Base-by-base conservation (phyloP, 2,797 vertebrate species). In the Coreius guichenoti region DNA sequence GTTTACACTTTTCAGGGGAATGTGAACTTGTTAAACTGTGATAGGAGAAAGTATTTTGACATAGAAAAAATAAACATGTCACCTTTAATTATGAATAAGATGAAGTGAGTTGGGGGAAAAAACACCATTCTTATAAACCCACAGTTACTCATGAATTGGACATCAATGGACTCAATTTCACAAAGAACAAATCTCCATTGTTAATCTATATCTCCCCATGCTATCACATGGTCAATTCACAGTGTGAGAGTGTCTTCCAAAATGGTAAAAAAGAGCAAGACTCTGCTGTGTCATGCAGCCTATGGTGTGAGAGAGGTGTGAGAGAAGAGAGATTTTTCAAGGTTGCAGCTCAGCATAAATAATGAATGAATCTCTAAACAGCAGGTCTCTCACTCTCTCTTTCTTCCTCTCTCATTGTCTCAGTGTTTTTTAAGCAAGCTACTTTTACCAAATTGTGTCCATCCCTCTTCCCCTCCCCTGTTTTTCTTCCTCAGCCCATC, bases 341-440 rank as follows among this genome's bases (percentile, higher is more conserved):
- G 78, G 89, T 88, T 91, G 87, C 88, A 92, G 82, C 90, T 86
- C 16, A 73, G 84, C 87, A 89, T 91, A 86, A 92, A 92, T 93
- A 90, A 91, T 89, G 49, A 89, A 92, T 87, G 67, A 72, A 39
- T 77, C 83, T 88, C 81, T 83, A 90, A 90, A 90, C 77, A 88
- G 84, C 82, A 91, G 84, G 92, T 88, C 86, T 90, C 81, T 88
- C 88, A 85, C 88, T 84, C 87, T 69, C 17, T 36, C 39, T 26
- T 69, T 43, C 8, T 70, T 56, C 51, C 49, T 56, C 39, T 43
- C 12, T 21, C 14, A 19, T 73, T 68, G 80, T 69, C 47, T 67
- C 17, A 26, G 16, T 45, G 31, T 47, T 51, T 70, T 56, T 17
- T 51, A n/a, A 11, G 26, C 75, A 67, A 70, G 21, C 33, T 33